Percentiles rank a stretch among this genome's conserved stretches.
These are phyloP conservation scores for Ectropis grisescens DNA, from an alignment of 1,140 invertebrate species.

Conservation along the genomic window DNA sequence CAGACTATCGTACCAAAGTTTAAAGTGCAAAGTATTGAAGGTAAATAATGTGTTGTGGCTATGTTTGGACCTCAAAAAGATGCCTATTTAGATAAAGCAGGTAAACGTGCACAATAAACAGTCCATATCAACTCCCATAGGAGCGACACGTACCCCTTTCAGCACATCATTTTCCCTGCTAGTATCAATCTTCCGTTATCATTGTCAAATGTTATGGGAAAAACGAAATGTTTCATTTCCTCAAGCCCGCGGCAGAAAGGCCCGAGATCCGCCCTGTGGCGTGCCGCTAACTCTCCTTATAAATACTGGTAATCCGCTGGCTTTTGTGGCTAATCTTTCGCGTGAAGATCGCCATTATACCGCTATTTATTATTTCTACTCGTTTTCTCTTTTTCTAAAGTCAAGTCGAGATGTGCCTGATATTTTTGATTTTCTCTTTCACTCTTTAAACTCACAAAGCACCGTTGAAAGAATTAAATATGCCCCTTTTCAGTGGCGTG, in stretches of 20 bases:
- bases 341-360: conserved; percentile 66
- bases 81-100: no score
- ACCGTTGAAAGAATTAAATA: conserved; percentile 43
- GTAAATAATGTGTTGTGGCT: no score
- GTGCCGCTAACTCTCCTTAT: conserved; percentile 59
- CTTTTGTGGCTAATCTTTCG: conserved; percentile 66
- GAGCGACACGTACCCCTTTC: no score
- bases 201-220: no score
- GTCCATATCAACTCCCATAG: no score
- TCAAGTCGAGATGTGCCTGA: conserved; percentile 51
- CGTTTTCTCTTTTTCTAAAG: conserved; percentile 53
- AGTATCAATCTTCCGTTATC: no score
- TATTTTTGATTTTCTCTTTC: conserved; percentile 33
- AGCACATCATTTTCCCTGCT: no score
- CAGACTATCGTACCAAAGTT: no score
- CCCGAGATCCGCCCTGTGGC: conserved; percentile 36
- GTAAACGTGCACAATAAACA: no score
- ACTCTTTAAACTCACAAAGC: conserved; percentile 30
- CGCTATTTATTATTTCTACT: conserved; percentile 64
- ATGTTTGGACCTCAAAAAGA: no score
- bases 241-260: conserved; percentile 20
- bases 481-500: conserved; percentile 32
- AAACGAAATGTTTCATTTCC: conserved; percentile 10
- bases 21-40: no score
- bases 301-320: conserved; percentile 63